Evolutionary conservation across 2,888 invertebrate genomes (phyloP).

Genomic region (Lepidocyrtinus sp.): DNA sequence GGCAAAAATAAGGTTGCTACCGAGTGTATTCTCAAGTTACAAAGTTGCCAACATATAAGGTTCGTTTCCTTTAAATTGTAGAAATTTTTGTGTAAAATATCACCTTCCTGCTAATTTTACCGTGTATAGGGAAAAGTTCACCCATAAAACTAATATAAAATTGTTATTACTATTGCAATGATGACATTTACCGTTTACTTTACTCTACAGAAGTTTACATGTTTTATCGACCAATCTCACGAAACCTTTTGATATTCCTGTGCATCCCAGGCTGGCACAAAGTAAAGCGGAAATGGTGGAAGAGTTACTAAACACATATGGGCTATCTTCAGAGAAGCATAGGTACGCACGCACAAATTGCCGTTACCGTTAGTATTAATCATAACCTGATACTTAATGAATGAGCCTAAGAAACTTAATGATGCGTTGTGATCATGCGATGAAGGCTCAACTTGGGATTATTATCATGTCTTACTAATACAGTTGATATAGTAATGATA

Average conservation of each 20-base stretch:
- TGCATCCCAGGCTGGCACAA: constrained; percentile 88
- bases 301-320: constrained; percentile 86
- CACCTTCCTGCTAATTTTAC: no score
- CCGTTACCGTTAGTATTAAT: background rate
- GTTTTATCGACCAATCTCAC: constrained; percentile 88
- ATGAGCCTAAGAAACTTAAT: no score
- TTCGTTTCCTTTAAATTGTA: no score
- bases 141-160: background rate
- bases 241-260: constrained; percentile 86
- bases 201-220: constrained; percentile 79
- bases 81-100: no score
- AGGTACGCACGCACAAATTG: constrained; percentile 75
- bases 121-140: constrained; percentile 7
- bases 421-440: background rate
- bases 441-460: background rate
- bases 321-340: constrained; percentile 89
- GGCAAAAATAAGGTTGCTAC: constrained; percentile 89
- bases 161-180: background rate
- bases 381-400: background rate
- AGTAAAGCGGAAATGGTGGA: constrained; percentile 91
- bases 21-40: constrained; percentile 86
- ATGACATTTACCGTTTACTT: background rate
- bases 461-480: no score
- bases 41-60: constrained; percentile 80
- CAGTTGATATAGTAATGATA: no score